A percentile compares a stretch with the other conserved stretches of the same genome.
These are phyloP conservation scores for Apamea sordens DNA, from an alignment of 2,888 invertebrate species.

Conservation along the genomic window DNA sequence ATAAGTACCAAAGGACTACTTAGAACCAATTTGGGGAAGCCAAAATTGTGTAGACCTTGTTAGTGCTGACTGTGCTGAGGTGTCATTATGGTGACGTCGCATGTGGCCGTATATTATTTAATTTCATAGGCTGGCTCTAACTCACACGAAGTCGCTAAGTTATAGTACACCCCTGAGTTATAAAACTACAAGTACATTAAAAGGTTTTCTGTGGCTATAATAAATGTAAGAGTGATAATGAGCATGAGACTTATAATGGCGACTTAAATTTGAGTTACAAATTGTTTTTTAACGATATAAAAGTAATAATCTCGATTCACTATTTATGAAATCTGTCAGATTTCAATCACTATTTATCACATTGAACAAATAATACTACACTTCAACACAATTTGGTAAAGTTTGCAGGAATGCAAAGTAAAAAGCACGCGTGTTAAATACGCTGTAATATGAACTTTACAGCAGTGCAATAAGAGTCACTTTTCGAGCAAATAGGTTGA, in stretches of 20 bases:
- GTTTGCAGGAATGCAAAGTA: neutral
- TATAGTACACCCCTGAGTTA: neutral
- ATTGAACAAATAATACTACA: no score
- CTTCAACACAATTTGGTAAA: neutral
- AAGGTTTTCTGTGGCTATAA: neutral
- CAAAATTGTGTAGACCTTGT: conserved; percentile 17
- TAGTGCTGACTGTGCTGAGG: neutral
- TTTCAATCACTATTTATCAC: neutral
- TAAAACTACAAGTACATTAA: neutral
- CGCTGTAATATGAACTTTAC: neutral
- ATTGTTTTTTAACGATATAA: neutral
- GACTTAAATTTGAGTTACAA: neutral
- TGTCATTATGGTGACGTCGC: conserved; percentile 1
- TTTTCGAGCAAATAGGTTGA: neutral
- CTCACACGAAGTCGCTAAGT: neutral
- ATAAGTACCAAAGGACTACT: conserved; percentile 28
- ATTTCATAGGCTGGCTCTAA: neutral
- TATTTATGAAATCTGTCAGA: neutral
- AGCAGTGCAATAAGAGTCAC: neutral
- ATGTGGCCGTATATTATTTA: neutral
- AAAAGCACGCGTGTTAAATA: no score
- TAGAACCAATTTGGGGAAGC: conserved; percentile 28
- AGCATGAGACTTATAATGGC: neutral
- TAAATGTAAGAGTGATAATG: neutral
- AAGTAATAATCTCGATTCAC: neutral